Conservation (phyloP, 1,140 invertebrate genomes). For the Bombus soroeensis region DNA sequence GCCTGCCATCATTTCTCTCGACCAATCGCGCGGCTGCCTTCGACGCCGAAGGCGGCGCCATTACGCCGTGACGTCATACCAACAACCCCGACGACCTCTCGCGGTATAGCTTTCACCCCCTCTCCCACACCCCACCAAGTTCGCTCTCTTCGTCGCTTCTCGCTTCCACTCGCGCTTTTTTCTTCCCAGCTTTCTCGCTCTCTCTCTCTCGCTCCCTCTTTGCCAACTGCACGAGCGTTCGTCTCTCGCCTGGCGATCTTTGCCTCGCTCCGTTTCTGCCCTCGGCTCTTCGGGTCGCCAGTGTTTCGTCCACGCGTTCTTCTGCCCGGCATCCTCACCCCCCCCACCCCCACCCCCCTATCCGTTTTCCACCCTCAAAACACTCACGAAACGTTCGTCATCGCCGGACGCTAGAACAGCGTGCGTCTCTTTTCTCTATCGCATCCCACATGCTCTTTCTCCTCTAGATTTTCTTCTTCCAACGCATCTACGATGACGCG, state of each 20-base stretch:
- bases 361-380: background rate
- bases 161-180: conserved; percentile 50
- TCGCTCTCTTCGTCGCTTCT: conserved; percentile 4
- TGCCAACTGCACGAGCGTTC: conserved; percentile 27
- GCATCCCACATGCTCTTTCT: background rate
- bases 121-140: background rate
- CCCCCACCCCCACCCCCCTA: too few species aligned
- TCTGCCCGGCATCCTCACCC: background rate
- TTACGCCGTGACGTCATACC: conserved; percentile 71
- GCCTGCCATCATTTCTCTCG: conserved; percentile 80
- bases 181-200: conserved; percentile 12
- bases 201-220: background rate
- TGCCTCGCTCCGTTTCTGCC: conserved; percentile 24
- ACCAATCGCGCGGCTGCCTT: conserved; percentile 72
- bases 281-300: conserved; percentile 13
- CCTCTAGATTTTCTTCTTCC: background rate
- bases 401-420: background rate
- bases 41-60: conserved; percentile 60
- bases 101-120: conserved; percentile 49
- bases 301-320: conserved; percentile 49
- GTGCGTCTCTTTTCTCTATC: conserved; percentile 4
- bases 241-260: conserved; percentile 32
- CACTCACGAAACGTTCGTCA: background rate
- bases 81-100: conserved; percentile 71
- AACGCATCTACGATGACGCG: background rate